Base-by-base conservation (phyloP, 2,113 vertebrate species). In the Sorex araneus region DNA sequence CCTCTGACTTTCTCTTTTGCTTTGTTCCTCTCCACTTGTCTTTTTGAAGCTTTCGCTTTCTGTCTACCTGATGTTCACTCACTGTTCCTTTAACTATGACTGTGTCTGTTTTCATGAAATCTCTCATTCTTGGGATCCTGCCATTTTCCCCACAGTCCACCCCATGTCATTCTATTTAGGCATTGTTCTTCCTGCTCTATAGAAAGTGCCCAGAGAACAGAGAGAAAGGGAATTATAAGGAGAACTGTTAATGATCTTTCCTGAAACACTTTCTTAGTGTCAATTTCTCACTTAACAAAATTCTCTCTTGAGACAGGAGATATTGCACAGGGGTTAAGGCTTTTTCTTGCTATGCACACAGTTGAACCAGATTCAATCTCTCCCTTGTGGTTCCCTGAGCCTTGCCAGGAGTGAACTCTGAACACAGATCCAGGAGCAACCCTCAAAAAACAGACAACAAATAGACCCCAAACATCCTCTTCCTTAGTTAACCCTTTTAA, bases 401-500 rank as follows among this genome's bases (percentile, higher is more conserved):
- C 54, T 54, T 54, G 54, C 54, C 54, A 54, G 12, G 54, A 54
- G 54, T 54, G 54, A 54, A 16, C 13, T 12, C 54, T 54, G 18
- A 54, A 19, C 54, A 54, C 54, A 54, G 54, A 54, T 13, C 18
- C 54, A 54, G 54, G 54, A 54, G 54, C 18, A 16, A 54, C 18
- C 54, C 54, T 40, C 40, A 40, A 40, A 12, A 50, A 50, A 50
- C 47, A 60, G 18, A 60, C 16, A 60, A 6, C 57, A 54, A 54
- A 15, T 54, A 54, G 12, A 7, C 47, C 47, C 13, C 47, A 50
- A 10, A 50, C 9, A 60, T 60, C 18, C 47, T 77, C 80, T 73
- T 77, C 92, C 69, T 88, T 90, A 63, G 77, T 94, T 91, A 95
- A 85, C 54, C 47, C 36, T 84, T 67, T 84, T 32, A 92, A 67